These are phyloP conservation scores for Pipra filicauda DNA, from an alignment of 2,113 vertebrate species.

Conservation along the genomic window DNA sequence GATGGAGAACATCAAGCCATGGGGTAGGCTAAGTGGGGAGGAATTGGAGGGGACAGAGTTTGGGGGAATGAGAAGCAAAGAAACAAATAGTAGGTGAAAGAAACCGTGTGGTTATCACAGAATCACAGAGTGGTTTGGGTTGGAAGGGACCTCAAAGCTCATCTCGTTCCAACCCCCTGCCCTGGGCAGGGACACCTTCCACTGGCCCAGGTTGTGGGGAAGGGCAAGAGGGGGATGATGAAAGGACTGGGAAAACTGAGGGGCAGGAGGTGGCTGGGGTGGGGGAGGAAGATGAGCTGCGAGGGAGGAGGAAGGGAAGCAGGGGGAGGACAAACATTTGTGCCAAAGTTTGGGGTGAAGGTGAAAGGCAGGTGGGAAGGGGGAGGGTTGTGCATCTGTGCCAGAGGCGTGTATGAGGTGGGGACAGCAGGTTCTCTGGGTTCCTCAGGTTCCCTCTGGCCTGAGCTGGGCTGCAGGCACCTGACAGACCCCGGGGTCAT, in stretches of 20 bases:
- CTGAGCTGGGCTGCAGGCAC: neutral
- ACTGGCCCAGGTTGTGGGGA: neutral
- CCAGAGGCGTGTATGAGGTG: accelerated
- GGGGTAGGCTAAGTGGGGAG: neutral
- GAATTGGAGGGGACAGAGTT: neutral
- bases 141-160: neutral
- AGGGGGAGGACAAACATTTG: neutral
- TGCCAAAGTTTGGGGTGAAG: neutral
- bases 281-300: neutral
- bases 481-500: accelerated
- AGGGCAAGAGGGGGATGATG: neutral
- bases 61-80: neutral
- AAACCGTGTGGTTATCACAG: accelerated
- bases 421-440: neutral
- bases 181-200: neutral
- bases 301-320: neutral
- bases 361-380: neutral
- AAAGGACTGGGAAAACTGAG: accelerated
- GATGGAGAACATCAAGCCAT: neutral
- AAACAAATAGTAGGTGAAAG: neutral
- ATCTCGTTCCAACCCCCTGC: accelerated
- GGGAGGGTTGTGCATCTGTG: neutral
- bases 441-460: accelerated
- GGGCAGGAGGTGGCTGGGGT: neutral
- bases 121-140: neutral